These are phyloP conservation scores for Drosophila kuntzei DNA, from an alignment of 2,888 invertebrate species.

Conservation along the genomic window DNA sequence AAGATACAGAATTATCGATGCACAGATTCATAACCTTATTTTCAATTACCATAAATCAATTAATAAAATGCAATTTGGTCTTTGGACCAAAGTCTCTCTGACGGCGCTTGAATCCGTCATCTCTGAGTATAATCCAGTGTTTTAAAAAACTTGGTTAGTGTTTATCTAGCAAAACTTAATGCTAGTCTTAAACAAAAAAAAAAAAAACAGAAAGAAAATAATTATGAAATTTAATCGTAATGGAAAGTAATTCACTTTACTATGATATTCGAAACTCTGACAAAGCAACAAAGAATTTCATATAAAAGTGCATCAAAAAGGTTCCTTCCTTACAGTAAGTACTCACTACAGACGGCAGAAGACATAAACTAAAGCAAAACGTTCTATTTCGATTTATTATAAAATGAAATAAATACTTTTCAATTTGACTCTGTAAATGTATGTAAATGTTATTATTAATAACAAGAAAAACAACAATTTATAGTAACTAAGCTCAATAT, in stretches of 20 bases:
- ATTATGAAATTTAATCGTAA: slow-evolving; percentile 1
- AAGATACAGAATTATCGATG: slow-evolving; percentile 4
- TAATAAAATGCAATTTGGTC: neutral
- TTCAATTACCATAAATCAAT: neutral
- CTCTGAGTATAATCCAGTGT: neutral
- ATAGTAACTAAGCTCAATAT: slow-evolving; percentile 71
- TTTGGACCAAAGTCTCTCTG: neutral
- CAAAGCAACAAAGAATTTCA: slow-evolving; percentile 37
- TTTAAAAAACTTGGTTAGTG: neutral
- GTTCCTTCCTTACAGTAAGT: slow-evolving; percentile 80
- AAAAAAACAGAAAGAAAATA: neutral
- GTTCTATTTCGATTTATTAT: slow-evolving; percentile 18
- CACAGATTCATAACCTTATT: slow-evolving; percentile 29
- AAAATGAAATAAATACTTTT: slow-evolving; percentile 44
- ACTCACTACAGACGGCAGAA: slow-evolving; percentile 37
- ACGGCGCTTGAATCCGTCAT: neutral
- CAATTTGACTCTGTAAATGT: slow-evolving; percentile 66
- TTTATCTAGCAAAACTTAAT: slow-evolving; percentile 1
- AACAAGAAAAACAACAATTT: slow-evolving; percentile 33
- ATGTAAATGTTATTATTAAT: slow-evolving; percentile 57
- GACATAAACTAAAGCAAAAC: slow-evolving; percentile 7
- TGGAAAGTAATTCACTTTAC: neutral
- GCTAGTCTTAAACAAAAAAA: slow-evolving; percentile 1
- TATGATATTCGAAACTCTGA: slow-evolving; percentile 21
- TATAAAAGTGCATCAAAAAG: slow-evolving; percentile 47